These are phyloP conservation scores for Sinopyrophorus schimmeli DNA, from an alignment of 2,888 invertebrate genomes.

Conservation along the genomic window DNA sequence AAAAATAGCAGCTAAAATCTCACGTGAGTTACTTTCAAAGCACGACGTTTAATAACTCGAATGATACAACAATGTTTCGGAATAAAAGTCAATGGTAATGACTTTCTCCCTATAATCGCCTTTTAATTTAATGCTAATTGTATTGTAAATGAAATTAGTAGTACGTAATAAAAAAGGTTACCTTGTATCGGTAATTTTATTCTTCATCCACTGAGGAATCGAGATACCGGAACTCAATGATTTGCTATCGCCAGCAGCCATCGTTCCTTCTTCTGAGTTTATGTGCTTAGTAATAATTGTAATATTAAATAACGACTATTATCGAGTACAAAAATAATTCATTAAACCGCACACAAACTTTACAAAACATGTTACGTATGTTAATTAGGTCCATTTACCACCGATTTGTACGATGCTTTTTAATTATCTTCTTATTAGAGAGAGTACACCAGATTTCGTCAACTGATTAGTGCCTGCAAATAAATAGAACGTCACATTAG, in stretches of 20 bases:
- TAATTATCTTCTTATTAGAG: background rate
- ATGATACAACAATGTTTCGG: no score
- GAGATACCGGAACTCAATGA: conserved; percentile 66
- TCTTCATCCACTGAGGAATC: conserved; percentile 76
- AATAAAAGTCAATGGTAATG: no score
- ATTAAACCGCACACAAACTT: background rate
- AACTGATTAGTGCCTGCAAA: conserved; percentile 14
- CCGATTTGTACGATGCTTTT: background rate
- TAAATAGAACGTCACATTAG: conserved; percentile 13
- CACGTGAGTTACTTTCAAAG: conserved; percentile 10
- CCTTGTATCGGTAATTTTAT: conserved; percentile 61
- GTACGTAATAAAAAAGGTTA: conserved; percentile 48
- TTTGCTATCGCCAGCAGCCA: conserved; percentile 56
- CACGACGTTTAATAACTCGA: conserved; percentile 1
- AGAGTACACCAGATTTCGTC: background rate
- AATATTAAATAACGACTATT: conserved; percentile 17
- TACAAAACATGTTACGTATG: conserved; percentile 12
- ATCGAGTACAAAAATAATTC: conserved; percentile 11
- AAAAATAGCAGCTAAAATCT: conserved; percentile 5
- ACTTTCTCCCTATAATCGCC: no score
- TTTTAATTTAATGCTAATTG: no score
- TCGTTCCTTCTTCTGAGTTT: conserved; percentile 5
- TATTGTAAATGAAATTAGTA: no score
- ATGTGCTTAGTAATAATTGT: background rate
- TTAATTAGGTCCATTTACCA: conserved; percentile 10